A percentile compares a stretch with the other conserved stretches of the same genome.
phyloP scores from a whole-genome alignment of 2,888 invertebrate species.

The Catocala fraxini region DNA sequence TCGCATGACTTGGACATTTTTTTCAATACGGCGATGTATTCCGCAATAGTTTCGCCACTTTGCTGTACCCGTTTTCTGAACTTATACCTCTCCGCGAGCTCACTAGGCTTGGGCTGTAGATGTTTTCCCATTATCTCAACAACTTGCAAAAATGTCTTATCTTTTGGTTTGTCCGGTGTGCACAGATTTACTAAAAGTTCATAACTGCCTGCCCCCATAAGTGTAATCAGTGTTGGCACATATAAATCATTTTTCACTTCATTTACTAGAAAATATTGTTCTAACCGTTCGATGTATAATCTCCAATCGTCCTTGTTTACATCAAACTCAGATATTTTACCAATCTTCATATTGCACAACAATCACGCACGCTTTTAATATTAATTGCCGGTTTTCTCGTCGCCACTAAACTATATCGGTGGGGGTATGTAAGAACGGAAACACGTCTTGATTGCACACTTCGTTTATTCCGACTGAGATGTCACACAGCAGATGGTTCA shows the following conservation, averaged over 20 bases:
- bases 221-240: slow-evolving; percentile 8
- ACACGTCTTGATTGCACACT: too few species aligned
- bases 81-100: slow-evolving; percentile 3
- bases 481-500: too few species aligned
- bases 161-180: slow-evolving; percentile 9
- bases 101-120: slow-evolving; percentile 9
- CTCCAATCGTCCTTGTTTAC: background rate
- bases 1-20: slow-evolving; percentile 28
- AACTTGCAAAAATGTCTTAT: background rate
- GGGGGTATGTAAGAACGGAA: too few species aligned
- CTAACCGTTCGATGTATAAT: slow-evolving; percentile 9
- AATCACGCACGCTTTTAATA: too few species aligned
- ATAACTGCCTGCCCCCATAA: slow-evolving; percentile 12
- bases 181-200: slow-evolving; percentile 11
- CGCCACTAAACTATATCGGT: too few species aligned
- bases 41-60: slow-evolving; percentile 9
- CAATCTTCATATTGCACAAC: too few species aligned
- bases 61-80: background rate
- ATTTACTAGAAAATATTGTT: slow-evolving; percentile 9
- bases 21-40: slow-evolving; percentile 25
- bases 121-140: slow-evolving; percentile 1
- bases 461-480: too few species aligned
- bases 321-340: too few species aligned
- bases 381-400: too few species aligned
- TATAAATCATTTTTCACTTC: background rate